Evolutionary conservation across 2,888 invertebrate species (phyloP).

Genomic region (Athripsodes cinereus): DNA sequence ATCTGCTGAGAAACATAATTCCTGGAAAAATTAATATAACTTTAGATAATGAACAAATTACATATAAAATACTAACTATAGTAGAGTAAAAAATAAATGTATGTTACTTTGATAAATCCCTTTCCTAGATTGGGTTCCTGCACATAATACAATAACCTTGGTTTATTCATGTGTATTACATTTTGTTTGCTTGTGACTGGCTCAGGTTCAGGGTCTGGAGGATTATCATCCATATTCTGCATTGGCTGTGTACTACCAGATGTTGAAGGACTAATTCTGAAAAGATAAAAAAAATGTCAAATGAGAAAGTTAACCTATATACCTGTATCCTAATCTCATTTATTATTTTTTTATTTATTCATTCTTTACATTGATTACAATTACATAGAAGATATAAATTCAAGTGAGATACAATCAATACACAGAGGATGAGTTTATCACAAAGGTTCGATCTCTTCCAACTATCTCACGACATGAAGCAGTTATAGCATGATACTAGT

Average conservation of each 20-base stretch:
- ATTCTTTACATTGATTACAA: too few relatives aligned
- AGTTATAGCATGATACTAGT: too few relatives aligned
- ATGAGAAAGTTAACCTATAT: neutral
- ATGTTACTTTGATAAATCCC: conserved; percentile 73
- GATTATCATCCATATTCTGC: conserved; percentile 8
- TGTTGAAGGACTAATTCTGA: conserved; percentile 36
- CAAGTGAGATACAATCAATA: too few relatives aligned
- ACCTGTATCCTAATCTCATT: neutral
- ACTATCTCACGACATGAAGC: neutral
- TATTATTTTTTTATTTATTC: too few relatives aligned
- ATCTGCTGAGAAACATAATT: conserved; percentile 84
- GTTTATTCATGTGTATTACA: conserved; percentile 62
- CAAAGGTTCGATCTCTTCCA: too few relatives aligned
- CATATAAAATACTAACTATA: too few relatives aligned
- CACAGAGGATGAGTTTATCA: too few relatives aligned
- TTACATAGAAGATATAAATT: too few relatives aligned
- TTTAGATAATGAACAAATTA: too few relatives aligned
- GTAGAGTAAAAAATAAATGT: neutral
- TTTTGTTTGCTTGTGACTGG: conserved; percentile 31
- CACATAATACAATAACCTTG: conserved; percentile 74
- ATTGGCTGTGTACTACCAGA: conserved; percentile 35
- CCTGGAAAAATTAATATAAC: conserved; percentile 38
- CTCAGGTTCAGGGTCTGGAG: conserved; percentile 22
- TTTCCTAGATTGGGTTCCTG: conserved; percentile 85
- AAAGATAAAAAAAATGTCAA: neutral